Evolutionary conservation across 2,797 vertebrate species (phyloP).

Genomic region (Pitangus sulphuratus): DNA sequence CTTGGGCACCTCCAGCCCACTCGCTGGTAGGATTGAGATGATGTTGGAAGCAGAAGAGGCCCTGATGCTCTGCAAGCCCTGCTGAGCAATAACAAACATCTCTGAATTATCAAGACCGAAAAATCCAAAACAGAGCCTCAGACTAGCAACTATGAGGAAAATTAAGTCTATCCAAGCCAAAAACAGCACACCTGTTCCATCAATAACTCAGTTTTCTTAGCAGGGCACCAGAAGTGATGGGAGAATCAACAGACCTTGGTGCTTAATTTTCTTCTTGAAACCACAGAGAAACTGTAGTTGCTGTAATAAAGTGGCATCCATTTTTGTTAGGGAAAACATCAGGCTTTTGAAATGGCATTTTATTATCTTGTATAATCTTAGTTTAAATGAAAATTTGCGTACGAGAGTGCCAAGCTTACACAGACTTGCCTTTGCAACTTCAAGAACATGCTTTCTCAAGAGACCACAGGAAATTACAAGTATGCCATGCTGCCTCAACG

Average conservation of each 20-base stretch:
- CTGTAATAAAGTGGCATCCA: not conserved
- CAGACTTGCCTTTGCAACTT: slow-evolving; percentile 11
- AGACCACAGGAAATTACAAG: slow-evolving; percentile 5
- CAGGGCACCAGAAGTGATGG: not conserved
- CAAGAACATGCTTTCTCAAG: slow-evolving; percentile 3
- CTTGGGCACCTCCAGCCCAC: not conserved
- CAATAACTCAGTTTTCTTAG: not conserved
- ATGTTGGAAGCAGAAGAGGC: not conserved
- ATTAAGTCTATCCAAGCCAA: not conserved
- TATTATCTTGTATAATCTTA: slow-evolving; percentile 10
- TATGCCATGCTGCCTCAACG: not conserved
- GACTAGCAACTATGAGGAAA: not conserved
- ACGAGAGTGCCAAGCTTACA: not conserved
- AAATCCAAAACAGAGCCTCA: not conserved
- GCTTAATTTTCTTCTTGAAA: not conserved
- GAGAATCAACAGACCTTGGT: not conserved
- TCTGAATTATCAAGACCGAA: not conserved
- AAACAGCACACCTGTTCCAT: not conserved
- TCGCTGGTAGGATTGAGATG: not conserved
- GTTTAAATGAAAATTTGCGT: slow-evolving; percentile 6
- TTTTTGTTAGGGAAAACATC: not conserved
- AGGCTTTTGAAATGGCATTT: slow-evolving; percentile 10
- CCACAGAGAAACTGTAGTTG: not conserved
- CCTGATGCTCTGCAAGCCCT: not conserved
- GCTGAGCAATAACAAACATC: not conserved